Conservation (phyloP, 2,113 vertebrate species). For the Sapayoa aenigma region DNA sequence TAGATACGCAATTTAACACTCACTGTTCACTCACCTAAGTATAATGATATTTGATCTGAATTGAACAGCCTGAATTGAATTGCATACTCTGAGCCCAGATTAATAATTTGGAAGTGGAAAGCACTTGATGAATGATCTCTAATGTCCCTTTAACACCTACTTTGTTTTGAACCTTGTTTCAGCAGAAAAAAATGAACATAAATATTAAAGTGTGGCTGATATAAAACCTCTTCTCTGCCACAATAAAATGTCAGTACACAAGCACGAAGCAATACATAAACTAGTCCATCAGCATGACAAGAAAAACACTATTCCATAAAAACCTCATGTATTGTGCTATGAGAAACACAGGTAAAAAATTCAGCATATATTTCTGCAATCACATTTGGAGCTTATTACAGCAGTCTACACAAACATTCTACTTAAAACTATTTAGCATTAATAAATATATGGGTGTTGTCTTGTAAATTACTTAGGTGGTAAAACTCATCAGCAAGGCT, state of each 20-base stretch:
- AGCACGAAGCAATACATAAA: background rate
- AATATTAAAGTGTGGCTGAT: background rate
- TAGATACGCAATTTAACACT: background rate
- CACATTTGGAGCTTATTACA: background rate
- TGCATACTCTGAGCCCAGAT: background rate
- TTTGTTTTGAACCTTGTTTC: background rate
- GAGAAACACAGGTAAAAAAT: background rate
- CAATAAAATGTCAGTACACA: background rate
- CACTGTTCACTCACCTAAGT: background rate
- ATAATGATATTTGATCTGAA: background rate
- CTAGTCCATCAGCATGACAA: background rate
- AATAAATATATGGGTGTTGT: background rate
- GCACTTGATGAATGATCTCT: background rate
- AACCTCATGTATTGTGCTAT: fast-evolving
- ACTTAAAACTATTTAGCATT: background rate
- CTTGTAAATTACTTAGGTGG: background rate
- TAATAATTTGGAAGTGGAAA: background rate
- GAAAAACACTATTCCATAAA: background rate
- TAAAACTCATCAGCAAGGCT: background rate
- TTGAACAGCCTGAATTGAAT: background rate
- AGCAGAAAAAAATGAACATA: background rate
- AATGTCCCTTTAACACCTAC: background rate
- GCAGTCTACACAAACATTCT: background rate
- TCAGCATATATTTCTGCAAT: background rate
- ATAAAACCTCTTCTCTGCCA: background rate